Percentiles rank a stretch among this genome's conserved stretches.
phyloP scores from a whole-genome alignment of 2,113 vertebrate genomes.

The Calyptommatus sinebrachiatus region DNA sequence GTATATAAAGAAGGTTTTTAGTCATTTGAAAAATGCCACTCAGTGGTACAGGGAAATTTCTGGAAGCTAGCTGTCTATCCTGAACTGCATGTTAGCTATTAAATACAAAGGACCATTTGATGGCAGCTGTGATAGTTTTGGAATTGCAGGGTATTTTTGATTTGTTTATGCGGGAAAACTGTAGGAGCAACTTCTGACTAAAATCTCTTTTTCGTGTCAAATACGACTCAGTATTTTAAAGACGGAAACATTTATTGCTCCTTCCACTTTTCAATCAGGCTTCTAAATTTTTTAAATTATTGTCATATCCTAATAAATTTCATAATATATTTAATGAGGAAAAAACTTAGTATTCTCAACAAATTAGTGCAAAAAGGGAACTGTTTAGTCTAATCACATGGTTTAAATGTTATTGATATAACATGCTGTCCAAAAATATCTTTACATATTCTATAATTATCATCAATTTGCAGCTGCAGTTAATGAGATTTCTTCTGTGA shows the following conservation, averaged over 20 bases:
- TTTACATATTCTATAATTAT: slow-evolving; percentile 7
- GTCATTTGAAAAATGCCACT: not conserved
- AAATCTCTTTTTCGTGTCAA: slow-evolving; percentile 3
- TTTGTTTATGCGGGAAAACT: slow-evolving; percentile 12
- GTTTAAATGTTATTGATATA: not conserved
- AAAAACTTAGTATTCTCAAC: not conserved
- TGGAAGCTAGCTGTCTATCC: not conserved
- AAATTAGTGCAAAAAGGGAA: not conserved
- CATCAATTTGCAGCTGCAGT: not conserved
- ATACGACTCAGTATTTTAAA: not conserved
- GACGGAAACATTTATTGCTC: not conserved
- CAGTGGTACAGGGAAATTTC: not conserved
- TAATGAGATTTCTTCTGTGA: not conserved
- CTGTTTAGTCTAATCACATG: not conserved
- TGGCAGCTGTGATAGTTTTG: slow-evolving; percentile 24
- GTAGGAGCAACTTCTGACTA: not conserved
- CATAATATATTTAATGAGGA: not conserved
- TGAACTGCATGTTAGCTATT: slow-evolving; percentile 3
- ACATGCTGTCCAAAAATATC: slow-evolving; percentile 6
- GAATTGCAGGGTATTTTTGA: slow-evolving; percentile 2
- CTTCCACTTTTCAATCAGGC: not conserved
- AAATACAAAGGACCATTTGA: slow-evolving; percentile 4
- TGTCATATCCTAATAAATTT: slow-evolving; percentile 5
- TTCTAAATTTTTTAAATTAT: not conserved
- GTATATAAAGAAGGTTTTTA: not conserved